Base-by-base conservation (phyloP, 2,888 invertebrate species). In the Eumerus sabulonum region DNA sequence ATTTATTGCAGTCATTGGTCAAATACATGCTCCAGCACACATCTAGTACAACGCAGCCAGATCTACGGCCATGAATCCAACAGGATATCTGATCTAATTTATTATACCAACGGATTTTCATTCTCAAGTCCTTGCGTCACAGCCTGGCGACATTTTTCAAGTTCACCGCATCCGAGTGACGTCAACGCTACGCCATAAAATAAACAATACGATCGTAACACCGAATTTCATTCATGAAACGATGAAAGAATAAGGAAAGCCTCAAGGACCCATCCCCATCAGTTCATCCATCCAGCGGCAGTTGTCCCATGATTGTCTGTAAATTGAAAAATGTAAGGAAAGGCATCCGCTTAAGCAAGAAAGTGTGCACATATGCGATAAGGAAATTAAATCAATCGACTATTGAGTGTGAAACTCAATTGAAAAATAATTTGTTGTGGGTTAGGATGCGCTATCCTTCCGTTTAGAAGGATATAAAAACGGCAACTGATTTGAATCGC, bases 291-390 rank as follows among this genome's bases (percentile, higher is more conserved):
- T 50, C 9, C 42, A 62, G n/a, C n/a, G 47, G 18, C 62, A 56
- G 14, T 27, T n/a, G 9, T 16, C 17, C 13, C 18, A 44, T 66
- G 60, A 77, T 68, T 64, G 57, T 48, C 53, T 67, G 67, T 63
- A 73, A 73, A 77, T 77, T 67, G 42, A 17, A 62, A 18, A n/a
- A 9, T 16, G 38, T 60, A 12, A 45, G 38, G 13, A 66, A 57
- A 62, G 59, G 38, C 13, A 42, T 7, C 59, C 42, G n/a, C 9
- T n/a, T 27, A 45, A 11, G 45, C 18, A 13, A 35, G n/a, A 76
- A 56, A 38, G 57, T 45, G 84, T 85, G 84, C 84, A 83, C 83
- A 84, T 81, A 81, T 84, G 83, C 82, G 85, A 85, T 85, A 85
- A 85, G 83, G 83, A 83, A 81, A 84, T 82, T 77, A 74, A 84